Evolutionary conservation across 2,113 vertebrate genomes (phyloP).

Genomic region (Electrona antarctica): DNA sequence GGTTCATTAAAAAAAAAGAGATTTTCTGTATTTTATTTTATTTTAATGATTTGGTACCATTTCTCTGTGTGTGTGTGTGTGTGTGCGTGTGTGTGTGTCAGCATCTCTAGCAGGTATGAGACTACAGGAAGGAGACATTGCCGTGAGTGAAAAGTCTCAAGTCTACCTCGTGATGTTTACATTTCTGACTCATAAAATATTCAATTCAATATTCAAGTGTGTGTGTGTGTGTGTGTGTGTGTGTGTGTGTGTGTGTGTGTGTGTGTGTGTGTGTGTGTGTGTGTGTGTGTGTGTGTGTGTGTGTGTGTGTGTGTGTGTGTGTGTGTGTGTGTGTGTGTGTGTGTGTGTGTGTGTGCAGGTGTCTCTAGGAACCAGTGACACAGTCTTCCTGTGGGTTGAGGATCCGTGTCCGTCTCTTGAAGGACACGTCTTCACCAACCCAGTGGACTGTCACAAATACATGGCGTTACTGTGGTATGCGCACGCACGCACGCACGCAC

Average conservation of each 20-base stretch:
- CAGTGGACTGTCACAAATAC: constrained; percentile 78
- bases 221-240: constrained; percentile 3
- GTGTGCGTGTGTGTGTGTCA: constrained; percentile 58
- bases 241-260: constrained; percentile 6
- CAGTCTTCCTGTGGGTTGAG: constrained; percentile 91
- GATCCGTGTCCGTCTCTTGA: constrained; percentile 86
- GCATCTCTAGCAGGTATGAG: constrained; percentile 95
- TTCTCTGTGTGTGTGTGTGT: neutral
- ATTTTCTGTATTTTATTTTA: no score
- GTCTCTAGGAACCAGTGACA: constrained; percentile 95
- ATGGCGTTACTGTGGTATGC: constrained; percentile 89
- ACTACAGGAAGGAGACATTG: constrained; percentile 89
- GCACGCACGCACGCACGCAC: neutral
- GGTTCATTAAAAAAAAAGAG: no score
- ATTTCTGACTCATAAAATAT: no score
- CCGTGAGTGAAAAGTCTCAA: constrained; percentile 79
- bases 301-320: constrained; percentile 8
- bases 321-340: neutral
- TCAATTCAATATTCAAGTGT: neutral
- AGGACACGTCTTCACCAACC: constrained; percentile 92
- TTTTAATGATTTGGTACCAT: neutral
- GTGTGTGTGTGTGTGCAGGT: constrained; percentile 69
- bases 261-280: constrained; percentile 17
- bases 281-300: constrained; percentile 50
- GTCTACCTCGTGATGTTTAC: no score